Evolutionary conservation across 2,797 vertebrate genomes (phyloP).

Genomic region (Ctenochaetus hawaiiensis): DNA sequence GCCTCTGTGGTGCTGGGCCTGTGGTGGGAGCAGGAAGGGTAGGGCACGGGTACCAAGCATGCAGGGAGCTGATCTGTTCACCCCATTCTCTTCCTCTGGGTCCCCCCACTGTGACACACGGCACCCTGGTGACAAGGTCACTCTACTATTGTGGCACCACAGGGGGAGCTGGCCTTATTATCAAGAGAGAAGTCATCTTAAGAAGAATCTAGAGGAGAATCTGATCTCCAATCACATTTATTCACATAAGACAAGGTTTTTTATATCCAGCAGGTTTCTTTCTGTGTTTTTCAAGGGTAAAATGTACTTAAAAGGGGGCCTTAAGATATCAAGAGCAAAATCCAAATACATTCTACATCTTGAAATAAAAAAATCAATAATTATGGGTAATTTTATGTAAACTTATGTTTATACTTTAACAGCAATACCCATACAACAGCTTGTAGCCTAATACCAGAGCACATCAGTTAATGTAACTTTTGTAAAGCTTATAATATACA

Average conservation of each 20-base stretch:
- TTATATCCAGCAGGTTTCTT: conserved; percentile 67
- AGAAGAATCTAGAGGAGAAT: conserved; percentile 70
- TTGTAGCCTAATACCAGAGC: background rate
- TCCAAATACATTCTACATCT: conserved; percentile 2
- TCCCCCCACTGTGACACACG: conserved; percentile 74
- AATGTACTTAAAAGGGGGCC: conserved; percentile 24
- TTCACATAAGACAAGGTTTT: conserved; percentile 70
- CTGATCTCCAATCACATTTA: conserved; percentile 73
- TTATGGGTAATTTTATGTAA: background rate
- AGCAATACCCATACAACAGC: background rate
- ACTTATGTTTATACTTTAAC: background rate
- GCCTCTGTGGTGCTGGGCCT: conserved; percentile 62
- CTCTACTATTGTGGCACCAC: conserved; percentile 71
- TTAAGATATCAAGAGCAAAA: background rate
- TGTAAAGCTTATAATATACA: background rate
- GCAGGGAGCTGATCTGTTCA: conserved; percentile 77
- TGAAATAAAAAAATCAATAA: background rate
- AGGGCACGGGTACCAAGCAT: conserved; percentile 63
- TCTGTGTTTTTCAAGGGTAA: conserved; percentile 68
- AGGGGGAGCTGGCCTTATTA: conserved; percentile 75
- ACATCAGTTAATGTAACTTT: background rate
- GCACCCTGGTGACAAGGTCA: conserved; percentile 79
- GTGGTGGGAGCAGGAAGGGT: conserved; percentile 69
- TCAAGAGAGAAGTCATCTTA: conserved; percentile 70
- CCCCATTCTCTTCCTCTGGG: conserved; percentile 68